Base-by-base conservation (phyloP, 2,888 invertebrate species). In the Napeogenes sylphis region DNA sequence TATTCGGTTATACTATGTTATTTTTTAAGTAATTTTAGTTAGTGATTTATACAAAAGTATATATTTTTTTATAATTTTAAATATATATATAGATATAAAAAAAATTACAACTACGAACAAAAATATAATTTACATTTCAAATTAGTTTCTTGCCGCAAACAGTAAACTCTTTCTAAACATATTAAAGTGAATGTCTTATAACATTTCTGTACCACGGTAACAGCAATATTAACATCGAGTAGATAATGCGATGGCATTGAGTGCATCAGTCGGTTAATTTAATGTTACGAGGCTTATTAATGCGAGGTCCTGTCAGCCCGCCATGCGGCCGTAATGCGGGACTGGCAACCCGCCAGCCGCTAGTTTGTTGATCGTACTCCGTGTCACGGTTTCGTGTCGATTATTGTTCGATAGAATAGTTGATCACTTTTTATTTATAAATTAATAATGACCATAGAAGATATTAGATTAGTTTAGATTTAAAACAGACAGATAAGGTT, bases 251-350 rank as follows among this genome's bases (percentile, higher is more conserved):
- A 38, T 58, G 53, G 62, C 62, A 68, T 65, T 62, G 62, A 59
- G 45, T 59, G 61, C 58, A 64, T 64, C 68, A 64, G 61, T 51
- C 59, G 47, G 63, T 64, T 70, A 71, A 67, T 71, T 66, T 66
- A 68, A 60, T 63, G 66, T 66, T 62, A 64, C 66, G 59, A 63
- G 63, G 63, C 69, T 68, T 70, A 70, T 69, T 70, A 68, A 71
- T 71, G 64, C 65, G 55, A 64, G 69, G 56, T 60, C 64, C 58
- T 58, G 67, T 68, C 66, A 61, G 66, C 59, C 66, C 66, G 57
- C 59, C 64, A 60, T 63, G 59, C 62, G 62, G 63, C 63, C 65
- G 60, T 68, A 64, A 67, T 65, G 63, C 65, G 64, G 62, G 57
- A 63, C 68, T 69, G 69, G 67, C 67, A 46, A 32, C 13, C 46